Conservation (phyloP, 2,113 vertebrate species). For the Heloderma charlesbogerti region DNA sequence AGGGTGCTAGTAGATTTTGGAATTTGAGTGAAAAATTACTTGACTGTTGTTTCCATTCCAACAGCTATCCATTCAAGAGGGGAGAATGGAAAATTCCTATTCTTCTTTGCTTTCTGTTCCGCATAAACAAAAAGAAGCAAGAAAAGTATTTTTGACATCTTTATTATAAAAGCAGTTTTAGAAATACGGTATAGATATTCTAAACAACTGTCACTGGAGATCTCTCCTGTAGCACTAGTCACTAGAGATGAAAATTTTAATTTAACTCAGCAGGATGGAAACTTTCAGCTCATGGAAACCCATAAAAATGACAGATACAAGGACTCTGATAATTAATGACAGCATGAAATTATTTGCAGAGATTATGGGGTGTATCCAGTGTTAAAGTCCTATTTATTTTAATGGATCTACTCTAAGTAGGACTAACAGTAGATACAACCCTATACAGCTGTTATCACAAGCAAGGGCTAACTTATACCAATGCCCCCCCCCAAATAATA, state of each 20-base stretch:
- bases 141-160: not conserved
- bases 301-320: not conserved
- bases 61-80: not conserved
- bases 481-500: not conserved
- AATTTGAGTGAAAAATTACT: not conserved
- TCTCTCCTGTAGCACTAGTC: not conserved
- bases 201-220: not conserved
- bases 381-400: too few relatives aligned
- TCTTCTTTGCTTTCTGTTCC: not conserved
- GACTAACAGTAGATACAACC: too few relatives aligned
- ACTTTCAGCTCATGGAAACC: not conserved
- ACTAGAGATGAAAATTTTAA: not conserved
- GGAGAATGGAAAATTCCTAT: not conserved
- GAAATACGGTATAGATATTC: not conserved
- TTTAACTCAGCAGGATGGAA: not conserved
- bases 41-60: not conserved
- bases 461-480: too few relatives aligned
- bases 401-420: too few relatives aligned
- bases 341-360: not conserved
- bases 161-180: not conserved
- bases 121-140: not conserved
- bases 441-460: too few relatives aligned
- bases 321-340: not conserved
- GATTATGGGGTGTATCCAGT: not conserved
- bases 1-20: not conserved